phyloP scores from a whole-genome alignment of 2,888 invertebrate species.

The Imbricaverruca yamaguchii region DNA sequence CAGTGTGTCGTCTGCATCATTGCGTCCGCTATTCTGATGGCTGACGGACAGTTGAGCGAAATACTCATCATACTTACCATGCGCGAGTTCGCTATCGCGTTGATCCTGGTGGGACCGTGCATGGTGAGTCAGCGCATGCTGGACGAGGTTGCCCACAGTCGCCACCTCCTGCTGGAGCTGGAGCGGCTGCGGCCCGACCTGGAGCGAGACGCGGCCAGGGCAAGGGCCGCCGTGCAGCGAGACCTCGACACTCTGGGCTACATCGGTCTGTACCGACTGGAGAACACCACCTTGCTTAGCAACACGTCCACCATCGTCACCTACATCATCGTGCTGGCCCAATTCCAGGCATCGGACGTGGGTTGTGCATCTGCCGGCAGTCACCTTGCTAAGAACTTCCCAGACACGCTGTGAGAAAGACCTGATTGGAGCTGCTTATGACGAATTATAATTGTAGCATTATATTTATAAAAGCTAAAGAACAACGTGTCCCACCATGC shows the following conservation, averaged over 20 bases:
- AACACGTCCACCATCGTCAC: not conserved
- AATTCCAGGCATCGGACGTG: not conserved
- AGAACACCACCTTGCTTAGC: slow-evolving; percentile 15
- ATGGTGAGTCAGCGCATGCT: not conserved
- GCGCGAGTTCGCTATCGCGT: not conserved
- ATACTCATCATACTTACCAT: not conserved
- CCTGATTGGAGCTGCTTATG: no score
- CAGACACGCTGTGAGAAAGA: no score
- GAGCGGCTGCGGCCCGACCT: not conserved
- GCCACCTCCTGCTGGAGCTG: not conserved
- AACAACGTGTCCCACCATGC: no score
- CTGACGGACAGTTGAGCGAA: no score
- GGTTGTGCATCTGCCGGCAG: no score
- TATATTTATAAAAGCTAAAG: no score
- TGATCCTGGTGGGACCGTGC: not conserved
- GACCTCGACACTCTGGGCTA: not conserved
- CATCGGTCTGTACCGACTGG: not conserved
- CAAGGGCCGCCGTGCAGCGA: not conserved
- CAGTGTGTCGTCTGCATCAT: not conserved
- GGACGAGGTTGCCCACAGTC: not conserved
- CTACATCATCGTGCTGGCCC: not conserved
- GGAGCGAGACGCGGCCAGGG: not conserved
- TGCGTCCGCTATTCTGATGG: no score
- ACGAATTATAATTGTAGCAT: no score
- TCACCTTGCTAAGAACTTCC: no score